Evolutionary conservation across 2,888 invertebrate species (phyloP).

Genomic region (Apamea monoglypha): DNA sequence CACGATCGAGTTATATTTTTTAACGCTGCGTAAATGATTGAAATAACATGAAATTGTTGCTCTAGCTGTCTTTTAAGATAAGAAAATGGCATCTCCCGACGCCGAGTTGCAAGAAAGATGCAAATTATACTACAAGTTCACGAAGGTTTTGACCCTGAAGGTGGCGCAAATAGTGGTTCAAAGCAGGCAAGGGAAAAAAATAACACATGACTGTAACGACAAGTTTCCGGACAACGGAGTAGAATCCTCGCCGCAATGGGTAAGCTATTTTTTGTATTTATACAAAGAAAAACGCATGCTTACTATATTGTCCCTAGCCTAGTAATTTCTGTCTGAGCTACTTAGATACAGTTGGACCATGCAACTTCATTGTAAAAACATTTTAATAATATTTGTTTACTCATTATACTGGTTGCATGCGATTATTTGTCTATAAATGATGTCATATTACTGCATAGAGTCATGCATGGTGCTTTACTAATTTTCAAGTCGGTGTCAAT

Average conservation of each 20-base stretch:
- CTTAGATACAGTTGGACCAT: neutral
- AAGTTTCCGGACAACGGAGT: constrained; percentile 76
- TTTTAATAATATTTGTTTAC: neutral
- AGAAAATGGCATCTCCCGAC: constrained; percentile 79
- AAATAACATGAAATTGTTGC: constrained; percentile 51
- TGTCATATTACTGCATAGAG: neutral
- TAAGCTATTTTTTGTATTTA: constrained; percentile 62
- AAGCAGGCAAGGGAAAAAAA: constrained; percentile 96
- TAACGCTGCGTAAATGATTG: constrained; percentile 67
- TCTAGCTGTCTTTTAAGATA: constrained; percentile 42
- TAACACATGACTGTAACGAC: constrained; percentile 83
- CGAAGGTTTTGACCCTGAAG: constrained; percentile 96
- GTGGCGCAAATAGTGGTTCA: constrained; percentile 98
- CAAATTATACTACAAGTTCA: constrained; percentile 97
- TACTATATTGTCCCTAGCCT: neutral
- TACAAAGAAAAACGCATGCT: neutral
- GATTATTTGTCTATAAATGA: neutral
- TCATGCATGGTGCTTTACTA: neutral
- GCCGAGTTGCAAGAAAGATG: constrained; percentile 91
- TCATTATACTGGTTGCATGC: neutral
- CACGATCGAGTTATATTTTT: constrained; percentile 41
- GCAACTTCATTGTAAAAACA: neutral
- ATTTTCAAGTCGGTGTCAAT: neutral
- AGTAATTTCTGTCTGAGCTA: neutral
- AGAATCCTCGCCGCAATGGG: constrained; percentile 82